phyloP scores from a whole-genome alignment of 1,140 invertebrate species.

The Drosophila sturtevanti region DNA sequence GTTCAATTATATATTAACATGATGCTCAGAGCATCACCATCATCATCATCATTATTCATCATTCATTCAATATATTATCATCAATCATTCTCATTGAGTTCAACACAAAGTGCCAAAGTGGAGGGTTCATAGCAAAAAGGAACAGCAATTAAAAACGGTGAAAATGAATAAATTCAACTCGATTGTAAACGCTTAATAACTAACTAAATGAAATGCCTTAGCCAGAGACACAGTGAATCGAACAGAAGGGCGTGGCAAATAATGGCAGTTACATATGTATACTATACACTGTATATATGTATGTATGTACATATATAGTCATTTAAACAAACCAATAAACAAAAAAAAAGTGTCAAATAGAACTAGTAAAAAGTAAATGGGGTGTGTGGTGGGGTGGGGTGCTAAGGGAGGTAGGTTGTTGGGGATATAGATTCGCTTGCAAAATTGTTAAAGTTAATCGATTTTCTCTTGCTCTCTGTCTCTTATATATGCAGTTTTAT shows the following conservation, averaged over 20 bases:
- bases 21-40: slow-evolving; percentile 73
- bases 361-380: neutral
- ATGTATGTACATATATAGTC: neutral
- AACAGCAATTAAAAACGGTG: slow-evolving; percentile 56
- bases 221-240: slow-evolving; percentile 62
- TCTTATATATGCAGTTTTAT: slow-evolving; percentile 12
- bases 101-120: slow-evolving; percentile 77
- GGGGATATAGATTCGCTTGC: slow-evolving; percentile 2
- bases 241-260: slow-evolving; percentile 57
- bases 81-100: slow-evolving; percentile 34
- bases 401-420: neutral
- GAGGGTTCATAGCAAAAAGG: slow-evolving; percentile 74
- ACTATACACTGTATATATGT: neutral
- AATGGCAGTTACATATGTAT: slow-evolving; percentile 62
- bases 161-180: slow-evolving; percentile 23
- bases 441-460: neutral
- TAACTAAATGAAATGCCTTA: slow-evolving; percentile 69
- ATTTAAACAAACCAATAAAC: neutral
- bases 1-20: slow-evolving; percentile 42
- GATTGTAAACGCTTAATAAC: slow-evolving; percentile 76
- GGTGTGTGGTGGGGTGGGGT: neutral
- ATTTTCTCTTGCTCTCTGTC: neutral
- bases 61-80: slow-evolving; percentile 25
- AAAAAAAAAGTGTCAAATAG: neutral
- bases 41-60: slow-evolving; percentile 34